A percentile compares a stretch with the other conserved stretches of the same genome.
Conservation (phyloP, 2,113 vertebrate species). For the Chauna torquata region DNA sequence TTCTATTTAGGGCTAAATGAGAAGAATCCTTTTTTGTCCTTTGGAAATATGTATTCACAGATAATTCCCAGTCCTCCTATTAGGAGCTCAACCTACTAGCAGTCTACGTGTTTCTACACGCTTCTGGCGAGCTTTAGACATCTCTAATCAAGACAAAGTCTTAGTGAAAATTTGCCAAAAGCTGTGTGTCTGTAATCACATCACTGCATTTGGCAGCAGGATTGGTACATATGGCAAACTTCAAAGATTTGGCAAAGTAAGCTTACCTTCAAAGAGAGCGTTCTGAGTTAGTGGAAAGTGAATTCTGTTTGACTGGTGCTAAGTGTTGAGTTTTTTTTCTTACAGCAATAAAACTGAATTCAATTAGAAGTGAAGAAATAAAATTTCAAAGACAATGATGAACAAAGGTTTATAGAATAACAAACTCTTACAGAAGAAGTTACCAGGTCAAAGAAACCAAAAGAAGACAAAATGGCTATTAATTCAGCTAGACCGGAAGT, state of each 20-base stretch:
- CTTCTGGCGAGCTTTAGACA: constrained; percentile 57
- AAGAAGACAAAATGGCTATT: neutral
- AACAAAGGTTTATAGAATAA: constrained; percentile 4
- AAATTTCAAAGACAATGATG: constrained; percentile 28
- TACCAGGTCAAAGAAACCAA: neutral
- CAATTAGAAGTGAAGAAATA: constrained; percentile 43
- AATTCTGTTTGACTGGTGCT: constrained; percentile 49
- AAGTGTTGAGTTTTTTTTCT: constrained; percentile 26
- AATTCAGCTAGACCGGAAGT: neutral
- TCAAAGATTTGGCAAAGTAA: constrained; percentile 63
- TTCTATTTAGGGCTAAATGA: constrained; percentile 19
- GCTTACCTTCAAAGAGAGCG: constrained; percentile 42
- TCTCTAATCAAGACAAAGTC: constrained; percentile 56
- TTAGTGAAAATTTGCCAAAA: constrained; percentile 63
- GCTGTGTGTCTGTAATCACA: constrained; percentile 53
- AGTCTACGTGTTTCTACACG: constrained; percentile 16
- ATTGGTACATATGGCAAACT: constrained; percentile 55
- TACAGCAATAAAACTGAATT: constrained; percentile 20
- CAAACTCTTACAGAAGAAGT: neutral
- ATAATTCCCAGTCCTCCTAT: constrained; percentile 52
- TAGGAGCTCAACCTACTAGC: constrained; percentile 52
- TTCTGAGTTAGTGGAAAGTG: constrained; percentile 37
- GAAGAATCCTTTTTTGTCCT: constrained; percentile 10
- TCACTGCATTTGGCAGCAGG: constrained; percentile 10
- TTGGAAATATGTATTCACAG: constrained; percentile 27